These are phyloP conservation scores for Silurus asotus DNA, from an alignment of 2,113 vertebrate species.

Conservation along the genomic window DNA sequence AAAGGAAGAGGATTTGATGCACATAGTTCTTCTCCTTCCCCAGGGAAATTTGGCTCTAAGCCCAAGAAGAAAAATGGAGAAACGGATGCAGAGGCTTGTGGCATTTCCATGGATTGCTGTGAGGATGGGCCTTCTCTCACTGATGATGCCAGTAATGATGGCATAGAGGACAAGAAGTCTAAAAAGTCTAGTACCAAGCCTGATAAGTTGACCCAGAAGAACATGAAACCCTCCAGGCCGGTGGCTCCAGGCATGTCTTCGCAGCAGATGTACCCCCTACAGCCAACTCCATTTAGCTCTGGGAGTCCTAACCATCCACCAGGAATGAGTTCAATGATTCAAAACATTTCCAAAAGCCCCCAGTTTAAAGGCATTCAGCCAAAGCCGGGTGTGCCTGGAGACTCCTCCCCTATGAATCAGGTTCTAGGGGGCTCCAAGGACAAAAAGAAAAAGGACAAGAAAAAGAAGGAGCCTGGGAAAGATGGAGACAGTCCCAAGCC, in stretches of 20 bases:
- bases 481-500: slow-evolving; percentile 90
- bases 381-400: slow-evolving; percentile 87
- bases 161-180: slow-evolving; percentile 89
- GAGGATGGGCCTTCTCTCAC: slow-evolving; percentile 89
- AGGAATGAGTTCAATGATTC: slow-evolving; percentile 82
- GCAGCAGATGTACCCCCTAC: slow-evolving; percentile 87
- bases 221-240: slow-evolving; percentile 87
- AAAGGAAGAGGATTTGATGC: slow-evolving; percentile 92
- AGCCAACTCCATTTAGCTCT: slow-evolving; percentile 80
- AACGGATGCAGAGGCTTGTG: slow-evolving; percentile 79
- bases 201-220: slow-evolving; percentile 90
- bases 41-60: slow-evolving; percentile 88
- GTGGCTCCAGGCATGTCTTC: slow-evolving; percentile 83
- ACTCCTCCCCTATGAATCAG: slow-evolving; percentile 84
- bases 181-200: slow-evolving; percentile 85
- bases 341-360: slow-evolving; percentile 91
- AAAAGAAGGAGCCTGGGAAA: slow-evolving; percentile 88
- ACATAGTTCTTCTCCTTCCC: slow-evolving; percentile 91
- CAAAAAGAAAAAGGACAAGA: slow-evolving; percentile 99
- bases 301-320: slow-evolving; percentile 83
- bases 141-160: slow-evolving; percentile 92
- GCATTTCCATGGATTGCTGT: slow-evolving; percentile 83
- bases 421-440: slow-evolving; percentile 88
- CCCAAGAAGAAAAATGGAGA: slow-evolving; percentile 93
- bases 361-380: slow-evolving; percentile 94